Percentiles rank a stretch among this genome's conserved stretches.
phyloP scores from a whole-genome alignment of 2,888 invertebrate genomes.

The Troides oblongomaculatus region DNA sequence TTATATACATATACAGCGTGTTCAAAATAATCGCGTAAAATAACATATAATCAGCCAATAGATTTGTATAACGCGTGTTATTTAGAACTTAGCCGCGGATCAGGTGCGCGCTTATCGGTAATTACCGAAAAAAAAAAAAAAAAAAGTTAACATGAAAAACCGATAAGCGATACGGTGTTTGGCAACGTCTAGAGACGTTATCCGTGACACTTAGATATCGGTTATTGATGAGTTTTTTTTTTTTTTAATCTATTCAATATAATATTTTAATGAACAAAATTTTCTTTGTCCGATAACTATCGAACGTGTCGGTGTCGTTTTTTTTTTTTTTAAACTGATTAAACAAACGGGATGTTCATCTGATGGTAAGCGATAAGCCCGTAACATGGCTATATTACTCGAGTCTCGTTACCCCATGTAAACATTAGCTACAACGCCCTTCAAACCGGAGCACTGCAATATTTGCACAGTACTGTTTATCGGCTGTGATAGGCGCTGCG shows the following conservation, averaged over 20 bases:
- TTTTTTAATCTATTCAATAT: constrained; percentile 8
- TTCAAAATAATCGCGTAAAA: constrained; percentile 11
- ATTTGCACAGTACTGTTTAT: too few species aligned
- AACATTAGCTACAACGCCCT: too few species aligned
- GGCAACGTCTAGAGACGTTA: constrained; percentile 21
- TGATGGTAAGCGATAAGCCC: too few species aligned
- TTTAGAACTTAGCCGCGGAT: constrained; percentile 14
- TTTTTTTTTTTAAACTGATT: too few species aligned
- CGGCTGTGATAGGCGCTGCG: too few species aligned
- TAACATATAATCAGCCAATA: constrained; percentile 21
- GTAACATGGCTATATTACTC: too few species aligned
- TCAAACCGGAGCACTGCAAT: too few species aligned
- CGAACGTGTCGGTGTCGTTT: too few species aligned
- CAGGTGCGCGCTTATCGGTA: constrained; percentile 17
- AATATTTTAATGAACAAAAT: background rate
- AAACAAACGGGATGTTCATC: too few species aligned
- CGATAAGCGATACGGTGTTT: constrained; percentile 18
- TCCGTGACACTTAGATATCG: constrained; percentile 17
- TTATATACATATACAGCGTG: background rate
- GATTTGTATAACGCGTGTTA: constrained; percentile 25
- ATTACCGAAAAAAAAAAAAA: constrained; percentile 18
- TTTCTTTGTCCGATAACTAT: background rate
- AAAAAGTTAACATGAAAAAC: background rate
- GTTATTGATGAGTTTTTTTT: constrained; percentile 15
- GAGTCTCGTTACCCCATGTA: too few species aligned